Evolutionary conservation across 2,113 vertebrate genomes (phyloP).

Genomic region (Marmota flaviventris): DNA sequence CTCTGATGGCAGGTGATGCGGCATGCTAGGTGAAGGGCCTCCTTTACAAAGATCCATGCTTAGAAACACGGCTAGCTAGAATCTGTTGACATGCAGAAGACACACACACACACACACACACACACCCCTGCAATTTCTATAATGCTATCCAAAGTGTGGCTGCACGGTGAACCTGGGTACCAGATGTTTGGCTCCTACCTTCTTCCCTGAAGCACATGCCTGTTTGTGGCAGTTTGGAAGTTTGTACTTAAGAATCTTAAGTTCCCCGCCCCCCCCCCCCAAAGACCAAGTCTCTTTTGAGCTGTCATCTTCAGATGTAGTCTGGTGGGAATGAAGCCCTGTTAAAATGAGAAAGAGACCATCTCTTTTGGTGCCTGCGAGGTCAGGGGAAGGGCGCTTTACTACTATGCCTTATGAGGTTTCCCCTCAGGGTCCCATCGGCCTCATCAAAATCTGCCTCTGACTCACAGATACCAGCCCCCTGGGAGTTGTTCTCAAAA

Average conservation of each 20-base stretch:
- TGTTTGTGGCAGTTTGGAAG: slow-evolving; percentile 60
- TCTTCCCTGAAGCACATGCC: slow-evolving; percentile 44
- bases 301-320: slow-evolving; percentile 49
- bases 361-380: neutral
- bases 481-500: slow-evolving; percentile 71
- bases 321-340: slow-evolving; percentile 60
- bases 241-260: slow-evolving; percentile 62
- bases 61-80: neutral
- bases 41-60: neutral
- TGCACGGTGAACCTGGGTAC: neutral
- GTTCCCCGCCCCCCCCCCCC: rapidly evolving
- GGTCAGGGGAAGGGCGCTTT: slow-evolving; percentile 61
- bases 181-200: neutral
- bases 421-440: slow-evolving; percentile 68
- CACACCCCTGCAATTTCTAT: rapidly evolving
- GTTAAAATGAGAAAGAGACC: slow-evolving; percentile 62
- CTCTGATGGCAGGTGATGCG: neutral
- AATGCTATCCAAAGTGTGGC: neutral
- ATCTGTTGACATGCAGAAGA: neutral
- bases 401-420: neutral
- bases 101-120: too few relatives aligned
- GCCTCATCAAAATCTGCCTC: slow-evolving; percentile 75
- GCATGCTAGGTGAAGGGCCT: neutral
- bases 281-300: slow-evolving; percentile 52
- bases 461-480: slow-evolving; percentile 14